Evolutionary conservation across 2,888 invertebrate species (phyloP), one percentile per base, ranked within the genome.

Genomic region (Micoletzkya japonica): DNA sequence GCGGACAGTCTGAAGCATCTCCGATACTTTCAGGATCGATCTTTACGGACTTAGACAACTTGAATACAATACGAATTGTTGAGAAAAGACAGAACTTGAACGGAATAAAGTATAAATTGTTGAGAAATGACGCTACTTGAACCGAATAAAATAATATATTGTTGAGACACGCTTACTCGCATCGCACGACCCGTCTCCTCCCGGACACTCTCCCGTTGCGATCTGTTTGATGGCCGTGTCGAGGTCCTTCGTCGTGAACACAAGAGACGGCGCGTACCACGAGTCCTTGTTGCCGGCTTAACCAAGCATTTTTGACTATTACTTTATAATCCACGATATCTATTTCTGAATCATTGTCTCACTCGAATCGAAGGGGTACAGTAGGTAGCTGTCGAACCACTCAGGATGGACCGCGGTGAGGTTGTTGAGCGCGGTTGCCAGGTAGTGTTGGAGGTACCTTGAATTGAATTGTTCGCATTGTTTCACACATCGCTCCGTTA

Each of bases 311-410:
- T 17, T 6, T 39, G 39, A 10, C 39, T 17, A 10, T 39, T 17
- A 39, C 7, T 39, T 39, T 39, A 17, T 17, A 39, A 39, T 17
- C 17, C 17, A 39, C 28, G 50, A 50, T 50, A n/a, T 14, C 17
- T 17, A 39, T 39, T 39, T 36, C 17, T 39, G n/a, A 20, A 26
- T 37, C 26, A 57, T 32, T n/a, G 14, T 37, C 70, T 72, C 73
- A 81, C 81, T 69, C 1, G 79, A 77, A 56, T 81, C 81, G 70
- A 81, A 81, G 37, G 81, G 81, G 73, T 76, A 75, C n/a, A 80
- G 73, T 30, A 80, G 72, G 74, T 70, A 81, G 63, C 77, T 76
- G 56, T 50, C 71, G 74, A 80, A 81, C 81, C 81, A 81, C 56
- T 73, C 76, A 57, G 49, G 80, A 75, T 60, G 73, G 71, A 44